Percentiles rank a stretch among this genome's conserved stretches.
These are phyloP conservation scores for Rhynchonycteris naso DNA, from an alignment of 2,797 vertebrate species.

Conservation along the genomic window DNA sequence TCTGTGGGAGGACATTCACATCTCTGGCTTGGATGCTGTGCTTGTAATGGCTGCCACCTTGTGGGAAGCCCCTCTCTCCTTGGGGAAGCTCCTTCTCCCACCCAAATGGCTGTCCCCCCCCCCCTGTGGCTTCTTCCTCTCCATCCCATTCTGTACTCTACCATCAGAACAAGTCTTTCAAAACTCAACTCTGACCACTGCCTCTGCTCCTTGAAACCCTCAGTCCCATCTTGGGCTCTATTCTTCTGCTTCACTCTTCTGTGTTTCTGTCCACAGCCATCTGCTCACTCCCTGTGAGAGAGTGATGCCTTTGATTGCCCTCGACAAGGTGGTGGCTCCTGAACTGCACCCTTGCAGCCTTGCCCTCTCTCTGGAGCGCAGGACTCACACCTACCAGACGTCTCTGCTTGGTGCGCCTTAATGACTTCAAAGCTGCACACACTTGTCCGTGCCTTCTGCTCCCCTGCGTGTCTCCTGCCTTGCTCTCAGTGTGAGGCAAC, in stretches of 20 bases:
- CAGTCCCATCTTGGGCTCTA: background rate
- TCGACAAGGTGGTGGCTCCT: background rate
- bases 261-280: background rate
- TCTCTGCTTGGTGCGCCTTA: background rate
- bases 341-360: background rate
- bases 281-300: background rate
- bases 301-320: background rate
- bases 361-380: background rate
- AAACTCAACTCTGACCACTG: background rate
- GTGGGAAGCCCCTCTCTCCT: background rate
- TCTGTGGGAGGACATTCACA: background rate
- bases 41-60: background rate
- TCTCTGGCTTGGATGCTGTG: background rate
- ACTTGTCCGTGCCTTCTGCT: accelerated
- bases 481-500: background rate
- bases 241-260: background rate
- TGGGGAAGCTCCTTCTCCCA: too few relatives aligned
- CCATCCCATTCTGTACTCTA: background rate
- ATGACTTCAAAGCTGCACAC: background rate
- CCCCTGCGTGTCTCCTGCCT: background rate
- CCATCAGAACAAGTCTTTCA: background rate
- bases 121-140: background rate
- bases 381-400: background rate
- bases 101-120: background rate
- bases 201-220: background rate